phyloP scores from a whole-genome alignment of 2,113 vertebrate species.

The Cygnus atratus region DNA sequence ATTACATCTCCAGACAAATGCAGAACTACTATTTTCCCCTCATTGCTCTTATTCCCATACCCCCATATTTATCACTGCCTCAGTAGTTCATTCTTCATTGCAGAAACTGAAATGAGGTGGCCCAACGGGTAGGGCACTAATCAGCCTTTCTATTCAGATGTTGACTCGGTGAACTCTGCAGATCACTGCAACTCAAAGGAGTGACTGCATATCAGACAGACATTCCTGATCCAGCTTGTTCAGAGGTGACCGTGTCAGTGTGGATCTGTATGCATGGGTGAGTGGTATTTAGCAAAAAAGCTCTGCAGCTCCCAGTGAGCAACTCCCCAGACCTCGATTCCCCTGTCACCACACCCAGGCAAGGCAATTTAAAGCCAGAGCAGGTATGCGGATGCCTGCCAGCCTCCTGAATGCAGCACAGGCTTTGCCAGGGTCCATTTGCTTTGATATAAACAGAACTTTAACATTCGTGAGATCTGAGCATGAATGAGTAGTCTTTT shows the following conservation, averaged over 20 bases:
- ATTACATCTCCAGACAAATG: not conserved
- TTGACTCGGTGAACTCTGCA: slow-evolving; percentile 14
- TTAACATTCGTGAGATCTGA: not conserved
- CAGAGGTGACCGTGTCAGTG: not conserved
- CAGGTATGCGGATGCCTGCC: not conserved
- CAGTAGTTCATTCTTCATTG: not conserved
- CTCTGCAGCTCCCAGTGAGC: not conserved
- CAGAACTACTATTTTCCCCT: not conserved
- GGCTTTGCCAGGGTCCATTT: not conserved
- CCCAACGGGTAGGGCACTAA: not conserved
- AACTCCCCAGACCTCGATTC: not conserved
- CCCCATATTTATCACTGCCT: not conserved
- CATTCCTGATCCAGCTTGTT: not conserved
- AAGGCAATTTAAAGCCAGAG: not conserved
- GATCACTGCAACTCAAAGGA: not conserved
- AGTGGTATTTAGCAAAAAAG: not conserved
- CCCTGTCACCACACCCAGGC: not conserved
- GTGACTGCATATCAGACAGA: not conserved
- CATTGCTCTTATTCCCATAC: not conserved
- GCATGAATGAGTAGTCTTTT: not conserved
- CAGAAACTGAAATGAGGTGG: not conserved
- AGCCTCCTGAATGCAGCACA: not conserved
- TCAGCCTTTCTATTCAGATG: slow-evolving; percentile 20
- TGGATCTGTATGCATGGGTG: not conserved
- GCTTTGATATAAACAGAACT: not conserved